Evolutionary conservation across 1,140 invertebrate species (phyloP), one percentile per base, ranked within the genome.

Genomic region (Dysdera silvatica): DNA sequence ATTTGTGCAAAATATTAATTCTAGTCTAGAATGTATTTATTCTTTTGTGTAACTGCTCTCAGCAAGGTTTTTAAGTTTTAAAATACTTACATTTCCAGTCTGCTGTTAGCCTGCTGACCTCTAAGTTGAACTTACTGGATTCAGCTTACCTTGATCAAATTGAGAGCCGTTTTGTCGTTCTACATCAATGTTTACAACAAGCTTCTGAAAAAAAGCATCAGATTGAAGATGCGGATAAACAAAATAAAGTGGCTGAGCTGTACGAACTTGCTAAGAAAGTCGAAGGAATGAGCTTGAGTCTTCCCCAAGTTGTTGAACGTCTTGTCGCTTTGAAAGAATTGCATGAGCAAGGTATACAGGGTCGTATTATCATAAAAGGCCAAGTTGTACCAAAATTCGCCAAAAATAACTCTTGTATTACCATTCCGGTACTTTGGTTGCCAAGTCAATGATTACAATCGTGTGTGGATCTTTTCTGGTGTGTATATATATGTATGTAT

Each of bases 181-280:
- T 95, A 32, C 76, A 85, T 23, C 81, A 86, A 24, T 87, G 86
- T 74, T 84, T 94, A 74, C 86, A 89, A 59, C 82, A 82, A 24
- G 81, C 94, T 43, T 78, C 81, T 0, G 85, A 88, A 60, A 89
- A 81, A 67, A 71, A 73, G 82, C 67, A 83, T 23, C 80, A 82
- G 16, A 79, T 84, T 31, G 81, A 83, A 52, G 86, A 91, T 73
- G 80, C 83, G 4, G 87, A 91, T 51, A 83, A 86, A 61, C 85
- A 89, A 67, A 85, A 84, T 65, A 93, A 91, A 79, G 84, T 86
- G 45, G 77, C 82, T 23, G 89, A 94, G 73, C 78, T 95, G 64
- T 90, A 94, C 77, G 88, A 93, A 66, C 76, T 91, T 41, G 80
- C 90, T 45, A 90, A 91, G 74, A 88, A 88, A 75, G 87, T 85